A percentile compares a stretch with the other conserved stretches of the same genome.
Evolutionary conservation across 2,113 vertebrate genomes (phyloP).

Genomic region (Cyanoramphus novaezelandiae): DNA sequence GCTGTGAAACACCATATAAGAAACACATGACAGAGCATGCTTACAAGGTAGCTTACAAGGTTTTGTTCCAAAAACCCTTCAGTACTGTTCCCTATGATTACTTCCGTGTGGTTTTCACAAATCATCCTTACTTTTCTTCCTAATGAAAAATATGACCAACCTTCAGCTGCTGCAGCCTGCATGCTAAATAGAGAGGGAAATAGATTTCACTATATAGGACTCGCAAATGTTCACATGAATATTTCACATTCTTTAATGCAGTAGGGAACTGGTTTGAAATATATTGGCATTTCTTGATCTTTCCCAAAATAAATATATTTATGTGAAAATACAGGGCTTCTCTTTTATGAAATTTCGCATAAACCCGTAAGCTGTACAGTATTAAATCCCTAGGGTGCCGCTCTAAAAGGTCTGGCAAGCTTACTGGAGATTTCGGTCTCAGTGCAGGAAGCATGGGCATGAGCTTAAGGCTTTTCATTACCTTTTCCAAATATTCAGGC

Average conservation of each 20-base stretch:
- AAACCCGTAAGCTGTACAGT: not conserved
- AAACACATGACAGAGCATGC: not conserved
- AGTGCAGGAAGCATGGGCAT: not conserved
- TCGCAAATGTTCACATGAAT: slow-evolving; percentile 32
- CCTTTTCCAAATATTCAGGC: not conserved
- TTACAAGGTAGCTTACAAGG: not conserved
- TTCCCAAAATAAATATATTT: slow-evolving; percentile 36
- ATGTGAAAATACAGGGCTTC: not conserved
- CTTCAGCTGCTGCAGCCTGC: slow-evolving; percentile 16
- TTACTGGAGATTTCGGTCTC: slow-evolving; percentile 9
- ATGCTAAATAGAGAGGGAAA: slow-evolving; percentile 30
- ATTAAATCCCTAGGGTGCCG: not conserved
- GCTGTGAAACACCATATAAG: not conserved
- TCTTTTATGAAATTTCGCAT: not conserved
- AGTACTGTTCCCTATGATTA: not conserved
- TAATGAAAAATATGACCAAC: slow-evolving; percentile 30
- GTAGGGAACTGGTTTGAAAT: slow-evolving; percentile 17
- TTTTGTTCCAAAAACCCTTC: not conserved
- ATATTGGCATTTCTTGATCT: not conserved
- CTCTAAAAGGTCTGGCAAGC: slow-evolving; percentile 27
- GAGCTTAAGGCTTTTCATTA: not conserved
- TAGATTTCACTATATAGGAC: not conserved
- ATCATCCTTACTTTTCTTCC: slow-evolving; percentile 25
- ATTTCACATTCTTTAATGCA: slow-evolving; percentile 43
- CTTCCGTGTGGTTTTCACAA: slow-evolving; percentile 19